phyloP scores from a whole-genome alignment of 2,888 invertebrate species.

The Cephus nigrinus region DNA sequence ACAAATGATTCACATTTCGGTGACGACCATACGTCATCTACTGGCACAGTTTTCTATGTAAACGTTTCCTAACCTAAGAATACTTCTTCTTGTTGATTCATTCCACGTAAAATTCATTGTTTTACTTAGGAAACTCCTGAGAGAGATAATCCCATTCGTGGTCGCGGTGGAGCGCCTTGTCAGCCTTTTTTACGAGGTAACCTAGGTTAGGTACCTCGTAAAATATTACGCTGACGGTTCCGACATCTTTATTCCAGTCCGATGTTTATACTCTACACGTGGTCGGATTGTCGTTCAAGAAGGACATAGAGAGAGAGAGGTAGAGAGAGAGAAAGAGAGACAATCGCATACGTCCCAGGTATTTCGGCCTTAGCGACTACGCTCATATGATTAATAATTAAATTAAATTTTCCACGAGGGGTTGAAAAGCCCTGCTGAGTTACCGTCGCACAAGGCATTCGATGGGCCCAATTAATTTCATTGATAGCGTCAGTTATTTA shows the following conservation, averaged over 20 bases:
- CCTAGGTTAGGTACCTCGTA: not conserved
- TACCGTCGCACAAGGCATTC: not conserved
- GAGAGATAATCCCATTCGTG: not conserved
- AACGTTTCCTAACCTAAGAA: not conserved
- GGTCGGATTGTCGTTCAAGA: not conserved
- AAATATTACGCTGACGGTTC: not conserved
- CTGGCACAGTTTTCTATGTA: not conserved
- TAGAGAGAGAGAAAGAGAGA: slow-evolving; percentile 5
- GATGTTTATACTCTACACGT: not conserved
- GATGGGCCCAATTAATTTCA: not conserved
- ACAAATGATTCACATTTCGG: not conserved
- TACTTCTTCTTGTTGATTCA: not conserved
- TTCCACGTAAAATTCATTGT: not conserved
- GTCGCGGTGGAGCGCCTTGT: not conserved
- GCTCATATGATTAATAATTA: not conserved
- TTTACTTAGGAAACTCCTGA: not conserved
- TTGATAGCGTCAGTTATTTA: not conserved
- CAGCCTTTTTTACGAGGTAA: not conserved
- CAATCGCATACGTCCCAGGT: not conserved
- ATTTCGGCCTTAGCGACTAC: too few relatives aligned
- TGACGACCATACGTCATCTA: not conserved
- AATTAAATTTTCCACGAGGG: not conserved
- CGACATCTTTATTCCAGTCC: not conserved
- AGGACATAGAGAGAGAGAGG: not conserved
- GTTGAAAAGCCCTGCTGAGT: not conserved